phyloP scores from a whole-genome alignment of 2,888 invertebrate species.

The Neoascia interrupta region DNA sequence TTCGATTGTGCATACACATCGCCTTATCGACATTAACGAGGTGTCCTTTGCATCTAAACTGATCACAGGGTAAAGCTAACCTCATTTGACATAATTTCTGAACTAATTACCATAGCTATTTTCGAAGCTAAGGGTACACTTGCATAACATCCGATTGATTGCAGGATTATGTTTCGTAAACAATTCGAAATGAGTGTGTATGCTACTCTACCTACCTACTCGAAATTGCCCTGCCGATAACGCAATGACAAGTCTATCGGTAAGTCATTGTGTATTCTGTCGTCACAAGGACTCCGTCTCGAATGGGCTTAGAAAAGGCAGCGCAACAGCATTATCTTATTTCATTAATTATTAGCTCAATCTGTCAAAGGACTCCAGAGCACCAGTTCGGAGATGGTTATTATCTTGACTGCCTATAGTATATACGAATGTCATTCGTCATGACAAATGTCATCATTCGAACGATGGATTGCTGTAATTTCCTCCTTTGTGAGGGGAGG shows the following conservation, averaged over 20 bases:
- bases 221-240: background rate
- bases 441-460: conserved; percentile 28
- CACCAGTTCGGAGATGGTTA: conserved; percentile 36
- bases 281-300: background rate
- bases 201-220: no score
- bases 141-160: no score
- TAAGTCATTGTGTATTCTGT: background rate
- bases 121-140: no score
- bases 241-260: background rate
- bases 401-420: conserved; percentile 11
- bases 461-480: conserved; percentile 33
- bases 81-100: no score
- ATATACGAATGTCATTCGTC: conserved; percentile 2
- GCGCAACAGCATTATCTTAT: conserved; percentile 32
- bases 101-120: no score
- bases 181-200: no score
- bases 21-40: no score
- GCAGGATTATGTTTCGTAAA: no score
- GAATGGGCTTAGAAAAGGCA: conserved; percentile 4
- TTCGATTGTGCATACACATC: no score
- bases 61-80: no score
- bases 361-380: conserved; percentile 50
- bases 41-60: no score
- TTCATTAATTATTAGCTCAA: conserved; percentile 58
- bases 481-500: conserved; percentile 7